A percentile compares a stretch with the other conserved stretches of the same genome.
These are phyloP conservation scores for Epizoanthus stellaris DNA, from an alignment of 92 coral and sea anemone species.

Conservation along the genomic window DNA sequence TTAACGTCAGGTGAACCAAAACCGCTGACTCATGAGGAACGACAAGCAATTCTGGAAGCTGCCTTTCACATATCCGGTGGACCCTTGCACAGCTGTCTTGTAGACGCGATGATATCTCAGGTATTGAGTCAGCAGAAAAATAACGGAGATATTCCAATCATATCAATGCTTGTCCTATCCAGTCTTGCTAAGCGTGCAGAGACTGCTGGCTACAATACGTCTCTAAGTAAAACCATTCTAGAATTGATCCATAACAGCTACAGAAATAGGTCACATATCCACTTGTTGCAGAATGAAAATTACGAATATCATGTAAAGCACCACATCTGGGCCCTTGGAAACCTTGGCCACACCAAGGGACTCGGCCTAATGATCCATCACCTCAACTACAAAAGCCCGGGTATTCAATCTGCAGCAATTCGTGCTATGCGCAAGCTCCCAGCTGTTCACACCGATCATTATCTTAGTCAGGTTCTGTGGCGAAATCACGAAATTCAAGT, in stretches of 20 bases:
- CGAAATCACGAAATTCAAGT: no score
- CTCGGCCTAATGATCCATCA: conserved; percentile 72
- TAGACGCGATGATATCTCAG: conserved; percentile 70
- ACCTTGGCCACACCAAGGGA: conserved; percentile 83
- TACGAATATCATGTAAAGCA: conserved; percentile 71
- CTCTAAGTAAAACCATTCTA: conserved; percentile 66
- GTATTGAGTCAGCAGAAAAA: conserved; percentile 59
- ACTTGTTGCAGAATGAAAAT: conserved; percentile 66
- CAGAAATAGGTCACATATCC: conserved; percentile 64
- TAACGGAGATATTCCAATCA: conserved; percentile 64
- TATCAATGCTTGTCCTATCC: conserved; percentile 80
- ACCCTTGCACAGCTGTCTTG: conserved; percentile 74
- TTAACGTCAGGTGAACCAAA: conserved; percentile 69
- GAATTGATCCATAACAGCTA: conserved; percentile 81
- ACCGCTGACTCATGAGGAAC: conserved; percentile 73
- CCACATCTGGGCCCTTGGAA: conserved; percentile 94
- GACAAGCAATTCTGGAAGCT: conserved; percentile 71
- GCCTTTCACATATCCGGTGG: conserved; percentile 81
- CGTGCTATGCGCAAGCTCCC: conserved; percentile 91
- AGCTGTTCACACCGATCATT: conserved; percentile 65
- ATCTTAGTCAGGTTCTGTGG: conserved; percentile 51
- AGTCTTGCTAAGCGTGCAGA: conserved; percentile 75
- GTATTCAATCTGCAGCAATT: conserved; percentile 80
- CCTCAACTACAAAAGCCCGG: conserved; percentile 84
- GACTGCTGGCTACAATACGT: conserved; percentile 73